Evolutionary conservation across 2,113 vertebrate genomes (phyloP).

Genomic region (Ibidorhyncha struthersii): DNA sequence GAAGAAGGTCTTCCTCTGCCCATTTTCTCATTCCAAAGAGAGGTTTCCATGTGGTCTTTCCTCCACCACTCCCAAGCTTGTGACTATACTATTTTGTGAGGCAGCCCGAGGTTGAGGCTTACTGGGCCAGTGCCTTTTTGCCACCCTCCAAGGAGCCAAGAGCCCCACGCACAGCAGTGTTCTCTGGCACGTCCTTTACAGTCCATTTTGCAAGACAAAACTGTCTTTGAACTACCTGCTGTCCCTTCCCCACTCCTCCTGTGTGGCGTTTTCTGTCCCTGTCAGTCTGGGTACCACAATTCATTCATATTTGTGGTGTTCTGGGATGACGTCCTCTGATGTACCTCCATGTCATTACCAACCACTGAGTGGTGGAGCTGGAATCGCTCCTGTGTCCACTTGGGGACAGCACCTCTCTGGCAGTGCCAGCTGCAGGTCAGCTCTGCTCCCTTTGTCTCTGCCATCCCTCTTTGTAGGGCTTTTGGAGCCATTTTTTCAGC

Average conservation of each 20-base stretch:
- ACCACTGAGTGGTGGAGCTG: not conserved
- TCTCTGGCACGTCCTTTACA: not conserved
- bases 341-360: not conserved
- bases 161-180: not conserved
- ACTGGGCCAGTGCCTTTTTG: not conserved
- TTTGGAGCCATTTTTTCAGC: not conserved
- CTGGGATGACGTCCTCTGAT: not conserved
- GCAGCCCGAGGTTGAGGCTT: not conserved
- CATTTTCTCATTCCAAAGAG: not conserved
- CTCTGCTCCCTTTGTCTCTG: not conserved
- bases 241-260: not conserved
- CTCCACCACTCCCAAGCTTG: not conserved
- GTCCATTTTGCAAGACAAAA: not conserved
- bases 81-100: not conserved
- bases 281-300: not conserved
- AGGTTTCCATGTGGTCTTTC: not conserved
- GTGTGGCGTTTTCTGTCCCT: not conserved
- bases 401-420: not conserved
- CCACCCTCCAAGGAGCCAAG: not conserved
- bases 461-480: not conserved
- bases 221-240: not conserved
- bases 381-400: not conserved
- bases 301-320: not conserved
- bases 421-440: not conserved
- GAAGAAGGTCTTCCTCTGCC: not conserved